phyloP scores from a whole-genome alignment of 2,888 invertebrate species.

The Papilio demoleus region DNA sequence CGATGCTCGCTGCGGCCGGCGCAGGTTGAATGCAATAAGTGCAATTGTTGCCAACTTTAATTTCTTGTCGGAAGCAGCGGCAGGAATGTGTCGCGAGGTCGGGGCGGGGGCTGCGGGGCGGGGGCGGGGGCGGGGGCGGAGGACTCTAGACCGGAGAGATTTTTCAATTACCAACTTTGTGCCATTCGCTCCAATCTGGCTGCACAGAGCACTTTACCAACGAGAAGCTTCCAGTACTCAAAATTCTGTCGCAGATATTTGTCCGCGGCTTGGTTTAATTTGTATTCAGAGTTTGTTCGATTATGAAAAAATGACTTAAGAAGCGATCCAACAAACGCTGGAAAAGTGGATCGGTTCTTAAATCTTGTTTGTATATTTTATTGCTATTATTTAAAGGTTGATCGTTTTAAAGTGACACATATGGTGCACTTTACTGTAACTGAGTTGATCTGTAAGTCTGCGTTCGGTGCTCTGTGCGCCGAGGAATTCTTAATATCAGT shows the following conservation, averaged over 20 bases:
- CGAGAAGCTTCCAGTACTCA: constrained; percentile 44
- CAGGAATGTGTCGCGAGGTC: constrained; percentile 39
- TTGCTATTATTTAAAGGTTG: background rate
- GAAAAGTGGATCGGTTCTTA: background rate
- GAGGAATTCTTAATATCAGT: constrained; percentile 83
- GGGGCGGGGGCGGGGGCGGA: constrained; percentile 36
- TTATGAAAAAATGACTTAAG: background rate
- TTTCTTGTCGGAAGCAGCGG: constrained; percentile 44
- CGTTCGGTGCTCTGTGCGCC: constrained; percentile 57
- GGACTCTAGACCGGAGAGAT: constrained; percentile 65
- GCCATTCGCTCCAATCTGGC: constrained; percentile 74
- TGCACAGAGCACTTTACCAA: constrained; percentile 46
- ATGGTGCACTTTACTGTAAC: background rate
- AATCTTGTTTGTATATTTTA: no score
- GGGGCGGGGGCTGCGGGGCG: constrained; percentile 41
- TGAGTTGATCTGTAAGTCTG: background rate
- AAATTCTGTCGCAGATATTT: background rate
- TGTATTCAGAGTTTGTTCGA: background rate
- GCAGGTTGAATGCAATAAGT: constrained; percentile 46
- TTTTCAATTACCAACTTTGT: constrained; percentile 82
- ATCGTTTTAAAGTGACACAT: background rate
- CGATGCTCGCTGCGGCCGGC: constrained; percentile 21
- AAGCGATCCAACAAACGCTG: background rate
- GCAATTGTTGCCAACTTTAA: constrained; percentile 54
- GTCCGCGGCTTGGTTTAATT: background rate